Evolutionary conservation across 2,888 invertebrate species (phyloP).

Genomic region (Kuschelorhynchus macadamiae): DNA sequence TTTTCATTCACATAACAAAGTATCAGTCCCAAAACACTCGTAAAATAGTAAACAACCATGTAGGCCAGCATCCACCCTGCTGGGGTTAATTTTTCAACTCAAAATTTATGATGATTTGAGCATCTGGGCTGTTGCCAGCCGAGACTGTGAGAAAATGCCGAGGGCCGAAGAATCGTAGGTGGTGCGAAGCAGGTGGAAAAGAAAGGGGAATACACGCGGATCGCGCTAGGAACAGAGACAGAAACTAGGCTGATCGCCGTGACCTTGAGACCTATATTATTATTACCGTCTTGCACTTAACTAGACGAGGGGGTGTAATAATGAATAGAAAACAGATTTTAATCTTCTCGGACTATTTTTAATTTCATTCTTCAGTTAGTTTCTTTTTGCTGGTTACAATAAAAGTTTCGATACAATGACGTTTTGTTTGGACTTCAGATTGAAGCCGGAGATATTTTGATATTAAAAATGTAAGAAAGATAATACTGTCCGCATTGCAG

Average conservation of each 20-base stretch:
- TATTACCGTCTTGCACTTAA: constrained; percentile 49
- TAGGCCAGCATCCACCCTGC: constrained; percentile 41
- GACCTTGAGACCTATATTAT: constrained; percentile 55
- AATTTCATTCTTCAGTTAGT: constrained; percentile 38
- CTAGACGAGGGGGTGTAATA: constrained; percentile 49
- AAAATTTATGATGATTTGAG: constrained; percentile 48
- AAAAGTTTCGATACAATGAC: constrained; percentile 27
- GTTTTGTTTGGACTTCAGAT: constrained; percentile 30
- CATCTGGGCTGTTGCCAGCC: constrained; percentile 48
- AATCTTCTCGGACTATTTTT: constrained; percentile 50
- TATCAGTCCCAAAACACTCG: constrained; percentile 34
- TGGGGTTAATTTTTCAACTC: constrained; percentile 49
- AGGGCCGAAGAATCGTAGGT: constrained; percentile 42
- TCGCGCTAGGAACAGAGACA: constrained; percentile 40
- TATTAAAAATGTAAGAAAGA: constrained; percentile 22
- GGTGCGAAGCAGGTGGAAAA: constrained; percentile 46
- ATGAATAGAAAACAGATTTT: constrained; percentile 55
- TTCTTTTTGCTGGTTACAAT: constrained; percentile 14
- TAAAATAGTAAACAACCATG: constrained; percentile 49
- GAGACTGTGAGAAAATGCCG: constrained; percentile 49
- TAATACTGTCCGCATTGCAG: constrained; percentile 1
- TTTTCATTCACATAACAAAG: constrained; percentile 34
- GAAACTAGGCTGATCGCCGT: constrained; percentile 53
- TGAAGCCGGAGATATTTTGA: not conserved
- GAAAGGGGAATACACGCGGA: constrained; percentile 13